Evolutionary conservation across 2,113 vertebrate genomes (phyloP), one percentile per base, ranked within the genome.

Genomic region (Anhinga anhinga): DNA sequence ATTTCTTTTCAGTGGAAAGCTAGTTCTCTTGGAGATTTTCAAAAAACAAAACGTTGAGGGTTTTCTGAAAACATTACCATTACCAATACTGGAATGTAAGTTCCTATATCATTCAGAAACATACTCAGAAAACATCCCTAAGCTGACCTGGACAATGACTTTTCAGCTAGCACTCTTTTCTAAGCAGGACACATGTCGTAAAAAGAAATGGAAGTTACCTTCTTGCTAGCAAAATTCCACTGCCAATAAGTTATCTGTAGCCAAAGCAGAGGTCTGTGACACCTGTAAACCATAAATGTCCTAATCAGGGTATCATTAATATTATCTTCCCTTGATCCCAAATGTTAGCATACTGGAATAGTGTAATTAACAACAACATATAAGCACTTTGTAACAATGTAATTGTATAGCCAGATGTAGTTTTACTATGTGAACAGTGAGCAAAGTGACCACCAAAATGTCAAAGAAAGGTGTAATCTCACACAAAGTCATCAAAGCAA

Each of bases 11-110:
- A 67, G 12, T 5, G 15, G 11, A 87, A 87, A 52, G 8, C 6
- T 34, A 13, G 9, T 52, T 87, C 20, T 76, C 3, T 4, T 62
- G 7, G 23, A 84, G 21, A 62, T 62, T 53, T 65, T 78, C 85
- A 4, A 81, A 3, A 2, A 71, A 7, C 7, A 50, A 78, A 82
- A 59, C 7, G 40, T 4, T n/a, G n/a, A 4, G 2, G 4, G 4
- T 56, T 86, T 93, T 86, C 38, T 74, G 29, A 74, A 95, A 74
- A 13, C 22, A 25, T 44, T 87, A 30, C 29, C 29, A 8, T 94
- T 82, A 62, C 11, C 11, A 73, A 40, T 61, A 65, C 10, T 61
- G 32, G 20, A 40, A 55, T 67, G 5, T 40, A 63, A 40, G 5
- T 19, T 49, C 10, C 30, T 55, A 5, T 30, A 38, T 30, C 1